Evolutionary conservation across 1,140 invertebrate genomes (phyloP).

Genomic region (Trachymyrmex cornetzi): DNA sequence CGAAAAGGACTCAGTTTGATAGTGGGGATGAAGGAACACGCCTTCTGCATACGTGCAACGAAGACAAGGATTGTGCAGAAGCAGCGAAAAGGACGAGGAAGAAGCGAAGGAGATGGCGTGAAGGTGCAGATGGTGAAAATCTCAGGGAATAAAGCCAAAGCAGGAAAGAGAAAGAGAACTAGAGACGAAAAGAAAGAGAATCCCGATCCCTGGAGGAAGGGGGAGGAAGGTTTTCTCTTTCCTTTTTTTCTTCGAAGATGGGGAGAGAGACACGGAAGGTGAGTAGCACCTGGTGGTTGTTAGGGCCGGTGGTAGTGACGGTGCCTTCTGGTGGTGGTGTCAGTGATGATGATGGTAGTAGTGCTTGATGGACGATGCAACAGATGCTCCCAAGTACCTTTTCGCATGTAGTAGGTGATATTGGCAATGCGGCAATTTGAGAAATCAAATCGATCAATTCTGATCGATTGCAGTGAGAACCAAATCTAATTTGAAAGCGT

Average conservation of each 20-base stretch:
- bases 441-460: conserved; percentile 46
- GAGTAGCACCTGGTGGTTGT: conserved; percentile 84
- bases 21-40: conserved; percentile 43
- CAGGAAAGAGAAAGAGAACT: conserved; percentile 7
- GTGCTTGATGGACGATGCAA: conserved; percentile 78
- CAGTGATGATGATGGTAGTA: conserved; percentile 70
- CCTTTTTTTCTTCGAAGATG: conserved; percentile 74
- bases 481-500: not conserved
- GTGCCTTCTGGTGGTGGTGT: conserved; percentile 74
- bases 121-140: conserved; percentile 85
- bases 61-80: conserved; percentile 4
- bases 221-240: conserved; percentile 67
- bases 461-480: not conserved
- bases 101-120: conserved; percentile 66
- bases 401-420: conserved; percentile 77
- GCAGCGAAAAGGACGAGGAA: conserved; percentile 21
- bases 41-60: conserved; percentile 33
- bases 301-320: conserved; percentile 76
- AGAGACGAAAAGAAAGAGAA: conserved; percentile 34
- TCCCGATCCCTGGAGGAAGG: conserved; percentile 25
- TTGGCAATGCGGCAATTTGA: conserved; percentile 30
- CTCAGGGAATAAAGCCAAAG: conserved; percentile 81
- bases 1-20: conserved; percentile 14
- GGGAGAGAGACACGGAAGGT: conserved; percentile 80
- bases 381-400: conserved; percentile 79